These are phyloP conservation scores for Zoanthus sansibaricus DNA, from an alignment of 92 coral and sea anemone species.

Conservation along the genomic window DNA sequence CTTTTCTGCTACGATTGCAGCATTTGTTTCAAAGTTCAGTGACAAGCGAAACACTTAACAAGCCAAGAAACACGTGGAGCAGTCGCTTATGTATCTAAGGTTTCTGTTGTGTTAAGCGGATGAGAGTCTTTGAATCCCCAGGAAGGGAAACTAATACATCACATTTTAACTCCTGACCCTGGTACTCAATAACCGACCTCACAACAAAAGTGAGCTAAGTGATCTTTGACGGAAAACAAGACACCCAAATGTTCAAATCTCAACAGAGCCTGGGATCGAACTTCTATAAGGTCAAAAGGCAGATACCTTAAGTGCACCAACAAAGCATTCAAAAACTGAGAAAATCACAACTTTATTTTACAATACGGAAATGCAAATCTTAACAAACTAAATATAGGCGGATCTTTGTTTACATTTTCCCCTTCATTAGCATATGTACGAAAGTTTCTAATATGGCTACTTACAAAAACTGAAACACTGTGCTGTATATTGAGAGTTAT, in stretches of 20 bases:
- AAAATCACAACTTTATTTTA: too few relatives aligned
- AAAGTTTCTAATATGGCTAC: too few relatives aligned
- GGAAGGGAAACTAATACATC: not conserved
- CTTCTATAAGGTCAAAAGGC: not conserved
- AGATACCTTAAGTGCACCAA: not conserved
- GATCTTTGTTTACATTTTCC: too few relatives aligned
- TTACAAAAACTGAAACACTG: too few relatives aligned
- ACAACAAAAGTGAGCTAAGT: not conserved
- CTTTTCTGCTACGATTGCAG: too few relatives aligned
- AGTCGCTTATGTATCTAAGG: not conserved
- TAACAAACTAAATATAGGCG: too few relatives aligned
- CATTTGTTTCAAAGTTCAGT: too few relatives aligned
- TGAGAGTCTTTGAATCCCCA: not conserved
- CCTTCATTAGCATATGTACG: too few relatives aligned
- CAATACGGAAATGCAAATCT: too few relatives aligned
- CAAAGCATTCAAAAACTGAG: not conserved
- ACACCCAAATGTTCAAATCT: not conserved
- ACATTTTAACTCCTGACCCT: not conserved
- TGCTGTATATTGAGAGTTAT: too few relatives aligned
- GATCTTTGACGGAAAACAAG: not conserved
- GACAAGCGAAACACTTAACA: too few relatives aligned
- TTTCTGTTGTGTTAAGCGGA: not conserved
- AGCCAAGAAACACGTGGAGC: too few relatives aligned
- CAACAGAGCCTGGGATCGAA: not conserved
- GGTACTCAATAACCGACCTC: not conserved